Evolutionary conservation across 1,140 invertebrate species (phyloP).

Genomic region (Manduca sexta): DNA sequence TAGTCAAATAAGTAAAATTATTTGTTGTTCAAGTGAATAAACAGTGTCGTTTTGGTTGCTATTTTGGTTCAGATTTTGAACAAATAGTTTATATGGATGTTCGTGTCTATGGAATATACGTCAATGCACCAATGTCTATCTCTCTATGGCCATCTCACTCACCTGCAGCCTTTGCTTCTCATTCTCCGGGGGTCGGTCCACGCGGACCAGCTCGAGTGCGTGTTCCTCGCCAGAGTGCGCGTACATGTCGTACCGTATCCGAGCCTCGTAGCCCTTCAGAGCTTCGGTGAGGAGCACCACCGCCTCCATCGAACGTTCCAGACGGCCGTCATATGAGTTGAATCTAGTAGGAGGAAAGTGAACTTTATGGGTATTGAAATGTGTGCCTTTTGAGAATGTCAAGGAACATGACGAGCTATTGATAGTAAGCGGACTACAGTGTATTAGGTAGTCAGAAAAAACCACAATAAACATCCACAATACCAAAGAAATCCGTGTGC

Average conservation of each 20-base stretch:
- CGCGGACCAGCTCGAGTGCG: conserved; percentile 82
- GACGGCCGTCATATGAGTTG: conserved; percentile 86
- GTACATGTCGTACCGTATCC: conserved; percentile 94
- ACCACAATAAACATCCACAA: too few relatives aligned
- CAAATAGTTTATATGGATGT: too few relatives aligned
- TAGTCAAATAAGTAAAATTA: too few relatives aligned
- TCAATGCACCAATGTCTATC: background rate
- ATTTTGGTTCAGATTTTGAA: too few relatives aligned
- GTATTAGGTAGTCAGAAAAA: too few relatives aligned
- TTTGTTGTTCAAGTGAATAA: too few relatives aligned
- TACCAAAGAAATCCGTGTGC: too few relatives aligned
- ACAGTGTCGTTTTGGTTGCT: too few relatives aligned
- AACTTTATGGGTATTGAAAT: background rate
- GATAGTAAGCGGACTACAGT: too few relatives aligned
- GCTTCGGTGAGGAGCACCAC: conserved; percentile 96
- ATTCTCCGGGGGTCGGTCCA: conserved; percentile 84
- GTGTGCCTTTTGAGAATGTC: too few relatives aligned
- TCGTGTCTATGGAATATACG: too few relatives aligned
- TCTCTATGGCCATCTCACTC: conserved; percentile 2
- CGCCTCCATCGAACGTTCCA: conserved; percentile 94
- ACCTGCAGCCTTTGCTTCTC: conserved; percentile 87
- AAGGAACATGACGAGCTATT: too few relatives aligned
- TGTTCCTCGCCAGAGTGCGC: conserved; percentile 95
- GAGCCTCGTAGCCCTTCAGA: conserved; percentile 90
- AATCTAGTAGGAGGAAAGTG: conserved; percentile 31